Evolutionary conservation across 2,888 invertebrate genomes (phyloP), one percentile per base, ranked within the genome.

Genomic region (Erynnis tages): DNA sequence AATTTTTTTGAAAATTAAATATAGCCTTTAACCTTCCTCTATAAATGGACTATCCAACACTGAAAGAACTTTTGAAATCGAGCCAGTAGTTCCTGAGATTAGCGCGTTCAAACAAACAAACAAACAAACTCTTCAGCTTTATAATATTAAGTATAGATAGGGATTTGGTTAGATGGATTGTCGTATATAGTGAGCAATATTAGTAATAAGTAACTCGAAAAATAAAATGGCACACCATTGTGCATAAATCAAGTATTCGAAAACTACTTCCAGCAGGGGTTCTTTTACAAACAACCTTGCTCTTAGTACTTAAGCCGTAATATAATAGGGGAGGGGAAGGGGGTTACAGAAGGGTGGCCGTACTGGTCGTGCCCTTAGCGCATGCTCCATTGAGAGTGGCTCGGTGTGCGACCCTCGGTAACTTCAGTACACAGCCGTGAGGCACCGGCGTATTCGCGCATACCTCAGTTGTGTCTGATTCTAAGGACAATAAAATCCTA

Each of bases 401-500:
- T 17, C 35, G 7, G 46, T 70, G 67, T 63, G 69, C 69, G 79
- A 71, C 77, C 74, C 76, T 73, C 66, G 70, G 66, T 71, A 71
- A 80, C 79, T 79, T 79, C 81, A 85, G 84, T 86, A 67, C 69
- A 75, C 79, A 78, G 78, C 82, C 79, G 80, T 74, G 73, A 65
- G 69, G 67, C 71, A 54, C 58, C 56, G 62, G 59, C 54, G 60
- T 60, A 54, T 55, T 60, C 59, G 63, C 48, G 60, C 54, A 43
- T 47, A 38, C 21, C 58, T 53, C 49, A 54, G 50, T 55, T 61
- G 57, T 60, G 55, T 61, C 59, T 61, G 62, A 62, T 63, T 65
- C 60, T 67, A 70, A 80, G 85, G 84, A 83, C 79, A 72, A 75
- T 76, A 82, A 77, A 82, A 81, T 80, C 87, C 81, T 82, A 77